These are phyloP conservation scores for Dicycla oo DNA, from an alignment of 2,888 invertebrate species.

Conservation along the genomic window DNA sequence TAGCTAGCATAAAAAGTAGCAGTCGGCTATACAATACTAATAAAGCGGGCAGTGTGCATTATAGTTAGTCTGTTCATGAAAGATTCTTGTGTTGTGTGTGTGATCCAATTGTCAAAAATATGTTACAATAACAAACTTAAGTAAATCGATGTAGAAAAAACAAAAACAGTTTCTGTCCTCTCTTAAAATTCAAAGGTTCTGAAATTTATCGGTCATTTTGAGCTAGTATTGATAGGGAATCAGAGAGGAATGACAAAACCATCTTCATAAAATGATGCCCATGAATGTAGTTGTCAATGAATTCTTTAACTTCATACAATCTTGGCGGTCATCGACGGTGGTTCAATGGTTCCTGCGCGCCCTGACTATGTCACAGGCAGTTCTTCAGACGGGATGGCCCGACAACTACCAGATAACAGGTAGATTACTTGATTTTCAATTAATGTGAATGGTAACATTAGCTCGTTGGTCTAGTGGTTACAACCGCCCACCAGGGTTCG, in stretches of 20 bases:
- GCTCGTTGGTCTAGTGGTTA: not conserved
- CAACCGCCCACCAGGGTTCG: not conserved
- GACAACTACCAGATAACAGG: constrained; percentile 73
- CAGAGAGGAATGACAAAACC: not conserved
- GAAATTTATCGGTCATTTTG: not conserved
- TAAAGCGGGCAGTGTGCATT: constrained; percentile 22
- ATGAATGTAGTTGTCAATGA: constrained; percentile 72
- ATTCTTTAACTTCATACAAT: constrained; percentile 72
- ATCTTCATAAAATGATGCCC: constrained; percentile 57
- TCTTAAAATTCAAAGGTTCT: not conserved
- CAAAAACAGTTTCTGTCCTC: not conserved
- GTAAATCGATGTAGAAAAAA: not conserved
- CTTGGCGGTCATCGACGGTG: constrained; percentile 67
- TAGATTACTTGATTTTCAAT: constrained; percentile 46
- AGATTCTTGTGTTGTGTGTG: not conserved
- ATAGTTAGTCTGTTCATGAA: not conserved
- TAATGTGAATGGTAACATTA: not conserved
- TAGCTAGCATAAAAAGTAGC: constrained; percentile 23
- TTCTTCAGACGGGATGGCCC: constrained; percentile 80
- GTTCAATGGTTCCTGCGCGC: constrained; percentile 74
- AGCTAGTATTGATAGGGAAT: not conserved
- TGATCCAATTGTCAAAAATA: constrained; percentile 10
- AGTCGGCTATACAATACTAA: constrained; percentile 4
- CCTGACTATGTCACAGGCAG: constrained; percentile 75
- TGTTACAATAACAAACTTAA: not conserved